Base-by-base conservation (phyloP, 2,888 invertebrate genomes). In the Arenicola marina region DNA sequence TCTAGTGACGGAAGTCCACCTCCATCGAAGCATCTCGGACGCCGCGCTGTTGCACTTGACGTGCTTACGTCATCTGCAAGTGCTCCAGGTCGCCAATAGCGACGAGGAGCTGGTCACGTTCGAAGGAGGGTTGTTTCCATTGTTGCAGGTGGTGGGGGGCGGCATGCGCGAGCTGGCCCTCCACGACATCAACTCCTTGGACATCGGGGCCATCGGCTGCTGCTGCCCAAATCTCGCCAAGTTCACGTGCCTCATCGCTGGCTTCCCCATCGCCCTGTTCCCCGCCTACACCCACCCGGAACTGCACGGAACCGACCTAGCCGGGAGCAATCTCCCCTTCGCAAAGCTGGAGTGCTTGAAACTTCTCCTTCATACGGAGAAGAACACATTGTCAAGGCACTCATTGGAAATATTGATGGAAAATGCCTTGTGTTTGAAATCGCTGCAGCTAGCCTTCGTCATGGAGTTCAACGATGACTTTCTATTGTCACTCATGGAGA, bases 21-120 rank as follows among this genome's bases (percentile, higher is more conserved):
- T 57, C 26, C 24, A 11, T 11, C 45, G 4, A 29, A 54, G 55
- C 21, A 44, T 51, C 21, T 45, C 54, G 11, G 48, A 56, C 28
- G 24, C 21, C 4, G 54, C 48, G 48, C 28, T 61, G 59, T n/a
- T 45, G 2, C 43, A 62, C 43, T 59, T 70, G 28, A 46, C 32
- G 21, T 18, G 26, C 18, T 57, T 70, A n/a, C 26, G 51, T 11
- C 61, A 61, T 32, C 34, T 71, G 21, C 7, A 45, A 1, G 59
- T 57, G 21, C 56, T 69, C 26, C 62, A 64, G 31, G 56, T 71
- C 21, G 61, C 60, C 45, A 69, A 67, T 38, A 59, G 62, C 56
- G 48, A 63, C 15, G 48, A 57, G 18, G 62, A 56, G 21, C 58
- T 46, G n/a, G 63, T 70, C n/a, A 68, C 70, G 11, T 70, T 70